Evolutionary conservation across 2,888 invertebrate genomes (phyloP).

Genomic region (Luperina nickerlii): DNA sequence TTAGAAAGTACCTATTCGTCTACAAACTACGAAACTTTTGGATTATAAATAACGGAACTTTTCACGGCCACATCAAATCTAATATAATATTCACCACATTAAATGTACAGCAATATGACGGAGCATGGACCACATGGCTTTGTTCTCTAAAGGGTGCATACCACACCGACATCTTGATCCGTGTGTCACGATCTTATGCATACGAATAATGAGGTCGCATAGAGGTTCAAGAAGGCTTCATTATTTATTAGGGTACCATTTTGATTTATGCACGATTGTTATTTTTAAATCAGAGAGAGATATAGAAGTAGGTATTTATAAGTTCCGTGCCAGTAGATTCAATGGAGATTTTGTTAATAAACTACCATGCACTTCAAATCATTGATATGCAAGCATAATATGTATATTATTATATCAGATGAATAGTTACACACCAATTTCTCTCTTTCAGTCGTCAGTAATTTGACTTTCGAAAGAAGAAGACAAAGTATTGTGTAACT

Average conservation of each 20-base stretch:
- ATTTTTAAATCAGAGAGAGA: not conserved
- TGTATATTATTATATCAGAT: no score
- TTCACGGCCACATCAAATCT: not conserved
- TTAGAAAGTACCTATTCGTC: not conserved
- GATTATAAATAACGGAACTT: not conserved
- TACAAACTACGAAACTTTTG: not conserved
- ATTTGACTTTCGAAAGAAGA: no score
- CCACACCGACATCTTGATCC: constrained; percentile 24
- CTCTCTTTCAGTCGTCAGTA: no score
- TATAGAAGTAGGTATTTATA: not conserved
- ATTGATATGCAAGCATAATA: not conserved
- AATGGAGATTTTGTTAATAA: not conserved
- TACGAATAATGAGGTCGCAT: constrained; percentile 41
- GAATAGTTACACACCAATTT: no score
- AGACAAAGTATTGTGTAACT: no score
- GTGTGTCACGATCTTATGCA: constrained; percentile 48
- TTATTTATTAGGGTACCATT: constrained; percentile 22
- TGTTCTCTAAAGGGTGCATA: constrained; percentile 41
- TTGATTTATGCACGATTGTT: not conserved
- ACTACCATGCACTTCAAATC: not conserved
- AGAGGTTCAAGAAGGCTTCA: constrained; percentile 4
- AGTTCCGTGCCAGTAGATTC: not conserved
- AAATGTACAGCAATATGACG: constrained; percentile 17
- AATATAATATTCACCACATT: not conserved
- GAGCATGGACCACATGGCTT: constrained; percentile 18